Base-by-base conservation (phyloP, 2,113 vertebrate species). In the Paramormyrops kingsleyae region DNA sequence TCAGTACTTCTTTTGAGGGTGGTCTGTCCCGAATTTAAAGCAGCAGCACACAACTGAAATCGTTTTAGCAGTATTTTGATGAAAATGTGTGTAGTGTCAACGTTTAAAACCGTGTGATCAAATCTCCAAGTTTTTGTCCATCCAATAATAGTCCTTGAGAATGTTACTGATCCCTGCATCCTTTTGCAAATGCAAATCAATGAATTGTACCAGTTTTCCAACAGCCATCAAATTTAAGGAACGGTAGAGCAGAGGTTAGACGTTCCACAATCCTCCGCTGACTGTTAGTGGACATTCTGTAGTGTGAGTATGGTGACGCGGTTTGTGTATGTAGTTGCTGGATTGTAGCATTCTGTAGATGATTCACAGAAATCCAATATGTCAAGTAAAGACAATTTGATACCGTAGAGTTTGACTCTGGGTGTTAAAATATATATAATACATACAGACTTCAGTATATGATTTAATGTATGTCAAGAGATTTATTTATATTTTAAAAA, bases 401-500 rank as follows among this genome's bases (percentile, higher is more conserved):
- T 70, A 88, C 7, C 52, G 42, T 50, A 66, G 19, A 88, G 24
- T 87, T 42, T 74, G 84, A 52, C 49, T 89, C 42, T 74, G 46
- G 27, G 74, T 39, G 47, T 91, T 39, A 91, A 89, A 88, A 39
- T 39, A 39, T 77, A 39, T 59, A n/a, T 74, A 44, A 56, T 56
- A 56, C 53, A 21, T 88, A 92, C 94, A 93, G 93, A 93, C 92
- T 90, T 83, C 27, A 88, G 84, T 88, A 21, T 92, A 91, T 66
- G 93, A 89, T 91, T 91, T 49, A 90, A 88, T 39, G 44, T 24
- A 35, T 90, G 89, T 93, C 92, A 89, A 84, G 83, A 91, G 89
- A 91, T 92, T 92, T 94, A 93, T 95, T 94, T 94, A 93, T 90
- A 90, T 84, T 84, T 84, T 9, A 84, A 93, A 87, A 87, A 87